A percentile compares a stretch with the other conserved stretches of the same genome.
Evolutionary conservation across 2,888 invertebrate genomes (phyloP).

Genomic region (Eledone cirrhosa): DNA sequence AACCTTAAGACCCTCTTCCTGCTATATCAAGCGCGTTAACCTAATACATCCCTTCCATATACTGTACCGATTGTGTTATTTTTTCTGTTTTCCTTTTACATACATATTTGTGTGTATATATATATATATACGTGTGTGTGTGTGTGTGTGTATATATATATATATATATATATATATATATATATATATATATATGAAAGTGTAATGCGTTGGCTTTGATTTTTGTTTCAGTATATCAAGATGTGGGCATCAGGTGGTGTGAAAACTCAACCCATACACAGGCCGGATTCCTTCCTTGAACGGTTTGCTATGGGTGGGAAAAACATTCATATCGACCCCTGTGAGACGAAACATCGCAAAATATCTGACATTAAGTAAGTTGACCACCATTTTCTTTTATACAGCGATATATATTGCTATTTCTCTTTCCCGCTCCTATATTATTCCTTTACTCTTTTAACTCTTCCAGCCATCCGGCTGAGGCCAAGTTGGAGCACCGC

Average conservation of each 20-base stretch:
- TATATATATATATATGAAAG: neutral
- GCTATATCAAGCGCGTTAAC: no score
- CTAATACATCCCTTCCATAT: no score
- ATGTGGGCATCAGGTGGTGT: slow-evolving; percentile 59
- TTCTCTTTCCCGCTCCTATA: neutral
- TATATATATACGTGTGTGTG: neutral
- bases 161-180: neutral
- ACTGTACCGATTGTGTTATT: no score
- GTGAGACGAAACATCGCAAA: slow-evolving; percentile 50
- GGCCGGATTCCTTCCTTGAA: slow-evolving; percentile 80
- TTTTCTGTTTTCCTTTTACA: neutral
- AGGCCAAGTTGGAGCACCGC: no score
- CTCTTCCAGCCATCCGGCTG: no score
- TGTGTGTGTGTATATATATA: slow-evolving; percentile 6
- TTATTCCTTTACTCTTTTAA: no score
- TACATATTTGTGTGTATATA: neutral
- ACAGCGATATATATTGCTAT: neutral
- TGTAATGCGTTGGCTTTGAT: neutral
- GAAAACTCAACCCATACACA: slow-evolving; percentile 47
- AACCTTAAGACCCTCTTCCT: no score
- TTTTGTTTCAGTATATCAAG: slow-evolving; percentile 53
- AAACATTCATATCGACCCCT: slow-evolving; percentile 42
- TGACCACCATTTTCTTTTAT: neutral
- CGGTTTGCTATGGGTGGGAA: slow-evolving; percentile 74
- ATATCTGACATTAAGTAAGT: slow-evolving; percentile 59